Base-by-base conservation (phyloP, 1,140 invertebrate species). In the Hypsibius dujardini region DNA sequence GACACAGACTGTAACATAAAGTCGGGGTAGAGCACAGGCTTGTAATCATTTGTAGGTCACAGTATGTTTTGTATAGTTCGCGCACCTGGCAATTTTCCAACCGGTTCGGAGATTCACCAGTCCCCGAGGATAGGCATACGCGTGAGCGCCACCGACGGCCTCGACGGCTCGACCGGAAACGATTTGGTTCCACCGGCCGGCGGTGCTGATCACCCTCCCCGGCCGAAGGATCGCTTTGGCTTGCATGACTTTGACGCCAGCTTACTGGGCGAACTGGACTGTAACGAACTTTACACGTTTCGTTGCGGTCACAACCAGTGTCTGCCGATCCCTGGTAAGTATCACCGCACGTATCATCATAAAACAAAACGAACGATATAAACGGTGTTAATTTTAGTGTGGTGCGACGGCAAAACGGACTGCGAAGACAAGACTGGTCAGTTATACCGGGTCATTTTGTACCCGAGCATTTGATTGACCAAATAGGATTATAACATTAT, bases 281-380 rank as follows among this genome's bases (percentile, higher is more conserved):
- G 62, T 42, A 67, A 67, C 42, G 62, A 67, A 67, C 42, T 67
- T 12, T 67, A 67, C 62, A 67, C 62, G 45, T 67, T 67, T 42
- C 62, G 62, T 42, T 67, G 62, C 62, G 62, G 62, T 15, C 12
- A 15, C 7, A 67, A 67, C 42, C 62, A 67, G 62, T 67, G 62
- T 42, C 12, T 67, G 62, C 62, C 62, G 12, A 67, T 67, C 0
- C 62, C 62, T 45, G 28, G 28, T 28, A 28, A 28, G 28, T 28
- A 28, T 28, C 28, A 28, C 28, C 28, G 28, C 28, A 28, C 28
- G 28, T 28, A 28, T 28, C 28, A 28, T 28, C 28, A 28, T 28
- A 28, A 28, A 28, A 28, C 28, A 28, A 28, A 28, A 28, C 28
- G 28, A 28, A 28, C 28, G 28, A 28, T 28, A 28, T 28, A 28